phyloP scores from a whole-genome alignment of 2,113 vertebrate species.

The Jacana jacana region DNA sequence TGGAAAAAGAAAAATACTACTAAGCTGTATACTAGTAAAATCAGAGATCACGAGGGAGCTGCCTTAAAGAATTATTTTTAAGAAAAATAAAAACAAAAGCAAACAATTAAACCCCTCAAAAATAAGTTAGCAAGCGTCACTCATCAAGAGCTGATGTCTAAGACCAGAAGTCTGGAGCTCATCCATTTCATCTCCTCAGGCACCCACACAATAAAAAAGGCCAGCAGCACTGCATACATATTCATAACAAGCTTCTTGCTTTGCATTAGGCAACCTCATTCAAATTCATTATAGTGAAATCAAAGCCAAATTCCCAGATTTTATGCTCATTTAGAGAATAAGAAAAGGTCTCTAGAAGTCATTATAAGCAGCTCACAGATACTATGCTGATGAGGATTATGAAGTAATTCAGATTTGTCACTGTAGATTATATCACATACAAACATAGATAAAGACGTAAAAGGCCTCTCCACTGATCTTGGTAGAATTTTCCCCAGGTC shows the following conservation, averaged over 20 bases:
- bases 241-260: not conserved
- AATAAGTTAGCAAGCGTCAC: not conserved
- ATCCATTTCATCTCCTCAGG: not conserved
- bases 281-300: not conserved
- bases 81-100: not conserved
- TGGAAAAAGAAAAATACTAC: not conserved
- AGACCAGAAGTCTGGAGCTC: not conserved
- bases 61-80: not conserved
- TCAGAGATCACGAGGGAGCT: not conserved
- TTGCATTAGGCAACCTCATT: not conserved
- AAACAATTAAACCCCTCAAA: not conserved
- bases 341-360: not conserved
- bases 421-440: not conserved
- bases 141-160: not conserved
- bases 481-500: not conserved
- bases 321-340: not conserved
- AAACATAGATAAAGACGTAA: not conserved
- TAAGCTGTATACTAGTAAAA: not conserved
- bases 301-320: constrained; percentile 10
- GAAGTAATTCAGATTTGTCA: not conserved
- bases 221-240: not conserved
- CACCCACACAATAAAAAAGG: not conserved
- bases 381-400: not conserved
- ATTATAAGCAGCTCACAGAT: not conserved
- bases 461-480: not conserved